These are phyloP conservation scores for Glandiceps talaboti DNA, from an alignment of 53 echinoderm and acorn worm species.

Conservation along the genomic window DNA sequence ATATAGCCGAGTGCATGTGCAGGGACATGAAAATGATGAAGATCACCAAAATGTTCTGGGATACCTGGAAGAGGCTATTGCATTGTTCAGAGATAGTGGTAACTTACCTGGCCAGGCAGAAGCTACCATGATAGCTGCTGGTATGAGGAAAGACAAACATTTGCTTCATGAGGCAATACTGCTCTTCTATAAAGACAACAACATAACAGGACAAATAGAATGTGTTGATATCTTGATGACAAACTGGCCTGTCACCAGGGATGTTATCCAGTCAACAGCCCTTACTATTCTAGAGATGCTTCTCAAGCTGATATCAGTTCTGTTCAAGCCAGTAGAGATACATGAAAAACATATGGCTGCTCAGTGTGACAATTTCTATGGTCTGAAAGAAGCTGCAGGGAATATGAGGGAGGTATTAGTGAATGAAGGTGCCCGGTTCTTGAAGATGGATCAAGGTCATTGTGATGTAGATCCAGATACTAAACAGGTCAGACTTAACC, in stretches of 20 bases:
- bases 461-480: background rate
- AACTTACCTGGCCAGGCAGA: slow-evolving; percentile 17
- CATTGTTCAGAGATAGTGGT: slow-evolving; percentile 3
- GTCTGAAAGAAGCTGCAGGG: slow-evolving; percentile 4
- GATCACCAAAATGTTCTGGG: slow-evolving; percentile 5
- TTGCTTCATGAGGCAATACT: slow-evolving; percentile 9
- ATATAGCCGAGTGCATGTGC: slow-evolving; percentile 15
- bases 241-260: background rate
- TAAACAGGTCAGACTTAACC: slow-evolving; percentile 4
- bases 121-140: slow-evolving; percentile 13
- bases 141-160: slow-evolving; percentile 12
- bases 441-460: background rate
- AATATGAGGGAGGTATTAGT: background rate
- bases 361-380: slow-evolving; percentile 26
- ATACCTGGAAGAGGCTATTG: slow-evolving; percentile 11
- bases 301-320: slow-evolving; percentile 18
- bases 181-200: slow-evolving; percentile 10
- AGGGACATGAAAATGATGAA: slow-evolving; percentile 2
- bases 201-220: slow-evolving; percentile 21
- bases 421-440: slow-evolving; percentile 9
- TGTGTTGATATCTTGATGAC: slow-evolving; percentile 11
- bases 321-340: slow-evolving; percentile 10
- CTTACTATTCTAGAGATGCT: slow-evolving; percentile 14
- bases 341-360: slow-evolving; percentile 15
- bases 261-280: background rate